Base-by-base conservation (phyloP, 1,140 invertebrate species). In the Cepaea nemoralis region DNA sequence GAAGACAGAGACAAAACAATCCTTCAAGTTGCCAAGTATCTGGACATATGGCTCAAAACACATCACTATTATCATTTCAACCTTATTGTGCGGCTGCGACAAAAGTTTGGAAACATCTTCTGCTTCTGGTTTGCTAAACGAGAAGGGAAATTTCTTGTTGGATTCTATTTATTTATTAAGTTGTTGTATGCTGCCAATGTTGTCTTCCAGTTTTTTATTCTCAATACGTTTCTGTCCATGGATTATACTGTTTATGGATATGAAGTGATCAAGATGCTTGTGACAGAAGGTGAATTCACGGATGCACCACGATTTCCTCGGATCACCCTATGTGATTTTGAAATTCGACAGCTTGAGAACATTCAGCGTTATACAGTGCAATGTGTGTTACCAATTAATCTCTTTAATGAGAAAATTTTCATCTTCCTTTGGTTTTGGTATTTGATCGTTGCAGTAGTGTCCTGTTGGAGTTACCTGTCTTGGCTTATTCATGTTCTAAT, bases 331-430 rank as follows among this genome's bases (percentile, higher is more conserved):
- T 93, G 93, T 86, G 92, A 93, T 80, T 93, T 93, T 86, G 85
- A 92, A 69, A 91, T 92, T 19, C 89, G 93, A 55, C 92, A 92
- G n/a, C 78, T 93, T 45, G 63, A 85, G n/a, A 90, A 91, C 77
- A 69, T 90, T 0, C 91, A 91, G 59, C 74, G 84, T 0, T 90
- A 89, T 79, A 91, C 90, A 0, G 88, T 92, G 55, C 93, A 93
- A 84, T 93, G 93, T 82, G 93, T 93, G 35, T 87, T 93, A 77
- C 92, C 92, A 31, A 92, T 93, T 45, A 93, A 93, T 82, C 87
- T 93, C 35, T 93, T 93, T 86, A 93, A 93, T 81, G 93, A 93
- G 84, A 93, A 93, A 83, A 92, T 93, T 70, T 93, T 93, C 89
- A 82, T 88, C 8, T 82, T 88, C 33, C 76, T 89, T 14, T 90